A percentile compares a stretch with the other conserved stretches of the same genome.
Conservation (phyloP, 2,888 invertebrate genomes). For the Xylophagus ater region DNA sequence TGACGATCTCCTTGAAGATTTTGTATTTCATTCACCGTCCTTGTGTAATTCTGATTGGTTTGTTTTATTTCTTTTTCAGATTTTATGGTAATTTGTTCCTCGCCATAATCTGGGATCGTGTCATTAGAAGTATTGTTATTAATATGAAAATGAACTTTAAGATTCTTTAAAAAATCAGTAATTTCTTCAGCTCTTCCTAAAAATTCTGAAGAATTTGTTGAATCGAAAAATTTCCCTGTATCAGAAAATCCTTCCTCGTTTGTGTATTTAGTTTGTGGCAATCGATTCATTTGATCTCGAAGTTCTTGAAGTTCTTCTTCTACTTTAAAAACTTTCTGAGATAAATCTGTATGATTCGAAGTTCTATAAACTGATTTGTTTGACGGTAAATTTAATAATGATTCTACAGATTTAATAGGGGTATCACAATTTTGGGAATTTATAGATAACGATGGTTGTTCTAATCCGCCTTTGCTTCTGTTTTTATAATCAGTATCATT, state of each 20-base stretch:
- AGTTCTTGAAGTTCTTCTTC: conserved; percentile 6
- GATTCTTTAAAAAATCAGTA: neutral
- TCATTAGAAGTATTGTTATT: neutral
- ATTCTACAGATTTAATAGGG: neutral
- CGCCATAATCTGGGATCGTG: neutral
- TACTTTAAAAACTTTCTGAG: neutral
- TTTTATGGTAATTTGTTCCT: conserved; percentile 2
- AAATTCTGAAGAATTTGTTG: neutral
- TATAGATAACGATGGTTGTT: neutral
- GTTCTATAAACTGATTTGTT: neutral
- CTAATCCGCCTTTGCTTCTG: neutral
- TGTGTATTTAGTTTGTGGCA: neutral
- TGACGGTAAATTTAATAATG: too few species aligned
- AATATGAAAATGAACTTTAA: neutral
- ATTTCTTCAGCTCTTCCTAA: conserved; percentile 5
- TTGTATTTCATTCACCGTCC: conserved; percentile 5
- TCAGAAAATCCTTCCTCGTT: neutral
- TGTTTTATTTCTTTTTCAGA: conserved; percentile 5
- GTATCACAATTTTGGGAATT: neutral
- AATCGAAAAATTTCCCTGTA: neutral
- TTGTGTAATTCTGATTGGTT: conserved; percentile 2
- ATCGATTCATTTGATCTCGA: neutral
- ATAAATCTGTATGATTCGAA: neutral
- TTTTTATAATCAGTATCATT: too few species aligned
- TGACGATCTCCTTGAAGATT: conserved; percentile 5